Percentiles rank a stretch among this genome's conserved stretches.
phyloP scores from a whole-genome alignment of 2,113 vertebrate genomes.

The Terrapene triunguis region DNA sequence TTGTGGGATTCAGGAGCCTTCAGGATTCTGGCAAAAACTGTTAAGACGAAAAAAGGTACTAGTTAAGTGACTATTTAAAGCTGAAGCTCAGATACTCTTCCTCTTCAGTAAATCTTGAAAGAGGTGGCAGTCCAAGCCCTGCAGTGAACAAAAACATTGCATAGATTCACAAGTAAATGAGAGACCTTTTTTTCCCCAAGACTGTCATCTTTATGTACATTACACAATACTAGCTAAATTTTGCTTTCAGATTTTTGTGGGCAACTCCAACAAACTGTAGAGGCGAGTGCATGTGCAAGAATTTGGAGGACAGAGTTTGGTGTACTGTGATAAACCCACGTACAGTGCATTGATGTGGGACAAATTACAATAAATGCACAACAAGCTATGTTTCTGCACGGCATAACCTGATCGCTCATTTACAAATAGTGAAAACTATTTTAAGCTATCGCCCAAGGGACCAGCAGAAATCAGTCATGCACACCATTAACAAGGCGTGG shows the following conservation, averaged over 20 bases:
- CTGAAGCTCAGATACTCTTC: neutral
- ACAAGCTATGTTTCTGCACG: neutral
- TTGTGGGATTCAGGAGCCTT: slow-evolving; percentile 92
- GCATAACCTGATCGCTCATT: neutral
- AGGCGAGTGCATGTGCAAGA: neutral
- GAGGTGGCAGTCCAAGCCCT: neutral
- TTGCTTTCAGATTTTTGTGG: neutral
- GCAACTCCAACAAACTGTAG: rapidly evolving
- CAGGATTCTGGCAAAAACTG: slow-evolving; percentile 95
- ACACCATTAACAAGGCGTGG: neutral
- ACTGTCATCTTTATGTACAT: neutral
- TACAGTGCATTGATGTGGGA: neutral
- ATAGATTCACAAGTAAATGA: rapidly evolving
- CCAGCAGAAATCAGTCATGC: neutral
- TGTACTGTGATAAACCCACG: neutral
- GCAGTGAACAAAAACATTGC: rapidly evolving
- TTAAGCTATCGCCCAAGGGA: neutral
- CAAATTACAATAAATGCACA: neutral
- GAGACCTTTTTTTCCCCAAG: too few species aligned
- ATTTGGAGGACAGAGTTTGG: neutral
- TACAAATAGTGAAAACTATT: neutral
- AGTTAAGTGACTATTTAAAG: neutral
- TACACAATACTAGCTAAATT: neutral
- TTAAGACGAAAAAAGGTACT: slow-evolving; percentile 49
- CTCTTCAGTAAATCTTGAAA: neutral